Conservation (phyloP, 2,113 vertebrate species). For the Paraplagusia blochii region DNA sequence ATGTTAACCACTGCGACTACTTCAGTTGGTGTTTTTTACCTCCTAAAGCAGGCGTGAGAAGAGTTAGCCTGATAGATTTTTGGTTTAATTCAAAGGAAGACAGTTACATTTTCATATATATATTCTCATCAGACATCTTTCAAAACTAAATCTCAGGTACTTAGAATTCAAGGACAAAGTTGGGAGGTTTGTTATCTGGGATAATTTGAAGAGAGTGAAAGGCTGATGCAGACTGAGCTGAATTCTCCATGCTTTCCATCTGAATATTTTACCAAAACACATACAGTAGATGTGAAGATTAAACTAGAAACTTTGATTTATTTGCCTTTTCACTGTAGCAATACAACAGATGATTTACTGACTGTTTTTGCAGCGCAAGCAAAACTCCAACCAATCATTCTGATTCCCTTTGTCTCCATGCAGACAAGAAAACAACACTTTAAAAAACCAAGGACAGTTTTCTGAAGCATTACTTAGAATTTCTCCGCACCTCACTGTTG, state of each 20-base stretch:
- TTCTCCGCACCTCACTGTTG: slow-evolving; percentile 15
- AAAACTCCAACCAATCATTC: slow-evolving; percentile 1
- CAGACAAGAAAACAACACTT: slow-evolving; percentile 4
- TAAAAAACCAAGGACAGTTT: slow-evolving; percentile 37
- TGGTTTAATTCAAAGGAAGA: background rate
- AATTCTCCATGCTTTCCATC: background rate
- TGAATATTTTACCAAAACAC: background rate
- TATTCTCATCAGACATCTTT: slow-evolving; percentile 13
- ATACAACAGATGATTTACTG: too few species aligned
- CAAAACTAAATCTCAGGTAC: slow-evolving; percentile 12
- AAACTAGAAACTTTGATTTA: too few species aligned
- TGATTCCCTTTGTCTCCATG: background rate
- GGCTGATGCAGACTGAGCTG: slow-evolving; percentile 2
- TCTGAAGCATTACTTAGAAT: slow-evolving; percentile 9
- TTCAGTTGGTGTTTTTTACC: background rate
- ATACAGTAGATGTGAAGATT: too few species aligned
- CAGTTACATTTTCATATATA: background rate
- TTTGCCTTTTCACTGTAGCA: too few species aligned
- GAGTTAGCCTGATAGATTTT: background rate
- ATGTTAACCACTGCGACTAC: background rate
- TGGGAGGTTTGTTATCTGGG: slow-evolving; percentile 3
- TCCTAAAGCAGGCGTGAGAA: too few species aligned
- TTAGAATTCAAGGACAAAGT: slow-evolving; percentile 11
- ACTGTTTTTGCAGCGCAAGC: background rate
- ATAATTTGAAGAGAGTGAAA: slow-evolving; percentile 6